Percentiles rank a stretch among this genome's conserved stretches.
Conservation (phyloP, 2,113 vertebrate species). For the Malaclemys terrapin region DNA sequence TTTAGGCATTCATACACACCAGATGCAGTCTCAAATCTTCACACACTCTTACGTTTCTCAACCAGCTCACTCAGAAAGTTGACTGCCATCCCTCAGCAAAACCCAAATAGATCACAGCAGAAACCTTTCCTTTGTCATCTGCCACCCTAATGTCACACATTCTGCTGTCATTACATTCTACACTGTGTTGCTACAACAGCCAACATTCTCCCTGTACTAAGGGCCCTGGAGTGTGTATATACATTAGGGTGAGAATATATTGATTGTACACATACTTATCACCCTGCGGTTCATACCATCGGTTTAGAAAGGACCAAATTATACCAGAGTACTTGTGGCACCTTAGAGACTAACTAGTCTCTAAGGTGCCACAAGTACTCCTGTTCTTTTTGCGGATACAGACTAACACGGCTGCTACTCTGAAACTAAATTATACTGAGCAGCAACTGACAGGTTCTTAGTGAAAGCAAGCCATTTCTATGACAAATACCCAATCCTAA, state of each 20-base stretch:
- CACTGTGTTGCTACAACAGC: rapidly evolving
- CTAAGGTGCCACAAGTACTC: too few relatives aligned
- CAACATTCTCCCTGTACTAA: not conserved
- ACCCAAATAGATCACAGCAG: rapidly evolving
- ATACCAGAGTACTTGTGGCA: not conserved
- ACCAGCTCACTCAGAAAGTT: not conserved
- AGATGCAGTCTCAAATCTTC: not conserved
- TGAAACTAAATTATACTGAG: not conserved
- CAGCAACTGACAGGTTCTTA: not conserved
- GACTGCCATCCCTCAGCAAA: not conserved
- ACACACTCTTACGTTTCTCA: rapidly evolving
- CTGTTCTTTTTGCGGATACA: too few relatives aligned
- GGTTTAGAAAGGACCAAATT: constrained; percentile 1
- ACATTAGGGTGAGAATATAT: not conserved
- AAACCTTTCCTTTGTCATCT: not conserved
- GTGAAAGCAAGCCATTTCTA: not conserved
- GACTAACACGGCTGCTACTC: too few relatives aligned
- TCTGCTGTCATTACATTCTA: rapidly evolving
- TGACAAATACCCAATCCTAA: not conserved
- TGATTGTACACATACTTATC: not conserved
- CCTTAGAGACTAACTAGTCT: too few relatives aligned
- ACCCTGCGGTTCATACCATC: not conserved
- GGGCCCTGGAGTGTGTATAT: rapidly evolving
- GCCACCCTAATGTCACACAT: not conserved
- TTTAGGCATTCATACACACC: rapidly evolving